Evolutionary conservation across 2,797 vertebrate genomes (phyloP).

Genomic region (Rousettus madagascariensis): DNA sequence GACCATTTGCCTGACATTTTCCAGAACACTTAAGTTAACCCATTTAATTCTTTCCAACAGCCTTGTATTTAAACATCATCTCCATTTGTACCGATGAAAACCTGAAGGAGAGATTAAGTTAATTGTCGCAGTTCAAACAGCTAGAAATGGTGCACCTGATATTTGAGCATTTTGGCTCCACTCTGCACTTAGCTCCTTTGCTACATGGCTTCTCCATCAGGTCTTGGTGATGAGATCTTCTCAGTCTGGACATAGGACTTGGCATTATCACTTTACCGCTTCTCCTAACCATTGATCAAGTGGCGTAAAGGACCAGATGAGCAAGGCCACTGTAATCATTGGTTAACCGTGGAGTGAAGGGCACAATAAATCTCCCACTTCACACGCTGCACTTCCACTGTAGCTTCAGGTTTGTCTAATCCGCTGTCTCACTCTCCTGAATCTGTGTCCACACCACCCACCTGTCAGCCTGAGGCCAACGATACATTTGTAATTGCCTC

Average conservation of each 20-base stretch:
- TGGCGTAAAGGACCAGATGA: background rate
- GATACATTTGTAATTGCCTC: background rate
- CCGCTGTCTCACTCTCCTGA: background rate
- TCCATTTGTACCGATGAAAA: background rate
- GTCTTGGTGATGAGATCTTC: background rate
- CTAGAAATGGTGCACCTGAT: background rate
- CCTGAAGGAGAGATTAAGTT: background rate
- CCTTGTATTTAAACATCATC: background rate
- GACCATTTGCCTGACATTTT: background rate
- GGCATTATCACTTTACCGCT: background rate
- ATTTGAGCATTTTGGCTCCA: background rate
- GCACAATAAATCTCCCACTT: background rate
- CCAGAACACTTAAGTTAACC: background rate
- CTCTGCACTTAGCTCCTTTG: background rate
- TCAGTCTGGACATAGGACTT: background rate
- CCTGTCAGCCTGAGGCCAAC: background rate
- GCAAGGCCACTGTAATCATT: fast-evolving
- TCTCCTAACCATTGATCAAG: background rate
- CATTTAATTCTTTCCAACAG: background rate
- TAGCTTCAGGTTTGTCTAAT: background rate
- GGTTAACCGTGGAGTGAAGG: background rate
- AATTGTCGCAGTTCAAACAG: background rate
- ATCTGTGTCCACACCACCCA: background rate
- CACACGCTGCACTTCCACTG: background rate
- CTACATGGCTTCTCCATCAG: background rate